Conservation (phyloP, 2,888 invertebrate species). For the Bombylius major region DNA sequence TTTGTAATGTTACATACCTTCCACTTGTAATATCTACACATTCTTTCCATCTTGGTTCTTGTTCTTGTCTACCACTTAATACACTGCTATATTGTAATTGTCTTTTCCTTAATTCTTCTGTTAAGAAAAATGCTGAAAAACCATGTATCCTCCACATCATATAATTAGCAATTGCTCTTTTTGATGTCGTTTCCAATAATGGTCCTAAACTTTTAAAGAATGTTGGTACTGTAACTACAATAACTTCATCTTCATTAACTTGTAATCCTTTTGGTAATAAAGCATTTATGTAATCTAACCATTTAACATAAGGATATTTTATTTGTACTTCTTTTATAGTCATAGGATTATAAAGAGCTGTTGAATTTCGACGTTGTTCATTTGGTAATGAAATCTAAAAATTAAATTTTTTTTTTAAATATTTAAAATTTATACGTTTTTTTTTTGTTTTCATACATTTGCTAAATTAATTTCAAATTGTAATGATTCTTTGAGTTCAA, state of each 20-base stretch:
- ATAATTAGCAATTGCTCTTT: slow-evolving; percentile 71
- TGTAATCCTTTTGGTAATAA: slow-evolving; percentile 53
- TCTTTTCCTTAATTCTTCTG: slow-evolving; percentile 61
- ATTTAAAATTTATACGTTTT: background rate
- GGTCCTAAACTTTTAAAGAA: slow-evolving; percentile 62
- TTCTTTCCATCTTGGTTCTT: slow-evolving; percentile 85
- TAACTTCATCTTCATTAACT: slow-evolving; percentile 55
- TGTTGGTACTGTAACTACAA: slow-evolving; percentile 75
- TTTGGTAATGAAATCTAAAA: slow-evolving; percentile 71
- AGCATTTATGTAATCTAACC: slow-evolving; percentile 66
- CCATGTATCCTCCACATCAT: slow-evolving; percentile 84
- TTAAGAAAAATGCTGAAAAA: slow-evolving; percentile 67
- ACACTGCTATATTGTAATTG: slow-evolving; percentile 71
- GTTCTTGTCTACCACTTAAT: slow-evolving; percentile 69
- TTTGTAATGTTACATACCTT: slow-evolving; percentile 40
- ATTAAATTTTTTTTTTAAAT: slow-evolving; percentile 3
- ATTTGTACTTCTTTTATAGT: slow-evolving; percentile 62
- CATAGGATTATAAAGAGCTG: slow-evolving; percentile 85
- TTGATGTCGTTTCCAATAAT: slow-evolving; percentile 43
- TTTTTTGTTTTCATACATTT: slow-evolving; percentile 46
- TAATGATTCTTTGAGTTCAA: slow-evolving; percentile 65
- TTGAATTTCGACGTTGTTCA: slow-evolving; percentile 82
- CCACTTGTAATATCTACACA: slow-evolving; percentile 70
- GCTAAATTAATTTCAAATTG: slow-evolving; percentile 83
- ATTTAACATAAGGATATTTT: slow-evolving; percentile 49